A percentile compares a stretch with the other conserved stretches of the same genome.
These are phyloP conservation scores for Nomada goodeniana DNA, from an alignment of 2,888 invertebrate species.

Conservation along the genomic window DNA sequence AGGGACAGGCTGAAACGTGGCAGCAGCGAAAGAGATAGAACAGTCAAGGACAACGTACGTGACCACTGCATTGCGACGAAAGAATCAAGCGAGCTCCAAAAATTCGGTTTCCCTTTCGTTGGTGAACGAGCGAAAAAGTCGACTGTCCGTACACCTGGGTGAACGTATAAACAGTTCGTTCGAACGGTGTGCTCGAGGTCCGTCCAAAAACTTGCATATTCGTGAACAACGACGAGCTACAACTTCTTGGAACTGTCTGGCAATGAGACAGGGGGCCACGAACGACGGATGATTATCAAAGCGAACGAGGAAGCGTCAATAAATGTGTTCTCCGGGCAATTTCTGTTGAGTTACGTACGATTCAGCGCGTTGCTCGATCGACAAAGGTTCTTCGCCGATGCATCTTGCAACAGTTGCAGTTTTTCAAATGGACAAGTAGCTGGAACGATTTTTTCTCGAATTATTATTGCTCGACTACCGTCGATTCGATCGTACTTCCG, in stretches of 20 bases:
- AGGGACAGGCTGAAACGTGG: conserved; percentile 29
- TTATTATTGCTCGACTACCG: no score
- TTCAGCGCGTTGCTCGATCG: neutral
- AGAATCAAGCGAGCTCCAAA: conserved; percentile 61
- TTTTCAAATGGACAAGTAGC: neutral
- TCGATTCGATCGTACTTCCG: no score
- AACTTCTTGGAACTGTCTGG: neutral
- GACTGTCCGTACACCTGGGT: conserved; percentile 29
- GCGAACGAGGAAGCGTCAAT: conserved; percentile 28
- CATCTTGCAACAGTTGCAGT: no score
- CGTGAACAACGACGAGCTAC: neutral
- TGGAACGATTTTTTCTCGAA: no score
- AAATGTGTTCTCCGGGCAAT: conserved; percentile 11
- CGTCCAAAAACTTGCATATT: conserved; percentile 28
- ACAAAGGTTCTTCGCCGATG: neutral
- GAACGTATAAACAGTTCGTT: conserved; percentile 68
- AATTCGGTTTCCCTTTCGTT: conserved; percentile 31
- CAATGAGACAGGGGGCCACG: neutral
- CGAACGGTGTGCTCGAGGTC: conserved; percentile 51
- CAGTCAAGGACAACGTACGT: conserved; percentile 71
- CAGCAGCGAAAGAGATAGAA: conserved; percentile 35
- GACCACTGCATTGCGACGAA: conserved; percentile 72
- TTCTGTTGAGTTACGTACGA: conserved; percentile 2
- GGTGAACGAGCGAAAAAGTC: neutral
- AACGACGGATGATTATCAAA: conserved; percentile 9